Conservation (phyloP, 2,888 invertebrate genomes). For the Aplocera efformata region DNA sequence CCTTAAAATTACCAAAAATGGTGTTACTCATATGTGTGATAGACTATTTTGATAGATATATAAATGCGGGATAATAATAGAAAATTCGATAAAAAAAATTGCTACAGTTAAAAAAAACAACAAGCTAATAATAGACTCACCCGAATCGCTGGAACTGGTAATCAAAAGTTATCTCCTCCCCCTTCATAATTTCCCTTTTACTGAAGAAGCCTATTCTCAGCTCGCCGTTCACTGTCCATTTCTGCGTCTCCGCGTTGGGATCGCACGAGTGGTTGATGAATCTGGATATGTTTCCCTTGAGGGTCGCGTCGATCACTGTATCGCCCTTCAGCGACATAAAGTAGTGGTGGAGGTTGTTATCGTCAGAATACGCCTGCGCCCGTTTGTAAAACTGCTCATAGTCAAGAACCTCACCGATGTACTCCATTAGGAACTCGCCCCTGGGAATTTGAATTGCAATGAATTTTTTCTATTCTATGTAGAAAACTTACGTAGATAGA, state of each 20-base stretch:
- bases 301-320: slow-evolving; percentile 94
- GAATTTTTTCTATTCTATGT: too few species aligned
- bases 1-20: too few species aligned
- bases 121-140: slow-evolving; percentile 68
- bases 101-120: neutral
- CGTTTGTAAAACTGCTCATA: slow-evolving; percentile 93
- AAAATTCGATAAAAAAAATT: too few species aligned
- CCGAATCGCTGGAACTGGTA: slow-evolving; percentile 99
- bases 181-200: slow-evolving; percentile 87
- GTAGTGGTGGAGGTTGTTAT: slow-evolving; percentile 96
- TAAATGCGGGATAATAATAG: too few species aligned
- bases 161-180: slow-evolving; percentile 99
- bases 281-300: slow-evolving; percentile 96
- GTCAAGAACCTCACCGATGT: slow-evolving; percentile 98
- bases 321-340: slow-evolving; percentile 98
- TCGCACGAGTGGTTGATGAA: slow-evolving; percentile 99
- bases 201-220: slow-evolving; percentile 98
- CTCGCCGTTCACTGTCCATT: slow-evolving; percentile 97
- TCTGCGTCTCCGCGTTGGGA: slow-evolving; percentile 99
- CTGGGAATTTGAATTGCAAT: slow-evolving; percentile 66
- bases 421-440: slow-evolving; percentile 98
- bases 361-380: slow-evolving; percentile 92
- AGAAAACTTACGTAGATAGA: too few species aligned
- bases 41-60: too few species aligned
- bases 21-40: too few species aligned